A percentile compares a stretch with the other conserved stretches of the same genome.
Conservation (phyloP, 2,888 invertebrate species). For the Mimachlamys varia region DNA sequence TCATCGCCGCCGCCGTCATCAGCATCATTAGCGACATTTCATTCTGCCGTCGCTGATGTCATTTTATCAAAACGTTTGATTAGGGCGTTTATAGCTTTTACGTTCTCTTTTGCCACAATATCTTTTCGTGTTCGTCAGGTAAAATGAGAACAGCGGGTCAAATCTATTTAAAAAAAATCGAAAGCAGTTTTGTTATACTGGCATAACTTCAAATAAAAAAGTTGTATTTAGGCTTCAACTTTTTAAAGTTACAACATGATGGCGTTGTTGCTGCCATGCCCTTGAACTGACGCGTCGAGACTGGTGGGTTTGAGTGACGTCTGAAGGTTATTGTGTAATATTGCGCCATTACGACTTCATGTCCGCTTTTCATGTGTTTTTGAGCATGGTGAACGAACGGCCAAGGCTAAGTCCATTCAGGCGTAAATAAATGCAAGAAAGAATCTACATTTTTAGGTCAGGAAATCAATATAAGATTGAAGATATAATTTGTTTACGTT, state of each 20-base stretch:
- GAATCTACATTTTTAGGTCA: not conserved
- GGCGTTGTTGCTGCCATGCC: not conserved
- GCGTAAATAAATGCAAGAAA: not conserved
- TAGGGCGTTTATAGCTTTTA: too few species aligned
- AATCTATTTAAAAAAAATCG: not conserved
- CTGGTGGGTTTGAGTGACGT: not conserved
- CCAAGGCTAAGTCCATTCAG: not conserved
- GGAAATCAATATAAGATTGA: not conserved
- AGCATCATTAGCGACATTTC: too few species aligned
- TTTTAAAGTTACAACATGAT: not conserved
- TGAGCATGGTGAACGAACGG: not conserved
- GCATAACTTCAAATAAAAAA: constrained; percentile 1
- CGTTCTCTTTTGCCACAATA: too few species aligned
- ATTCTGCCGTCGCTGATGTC: too few species aligned
- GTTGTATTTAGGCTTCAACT: not conserved
- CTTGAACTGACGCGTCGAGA: constrained; percentile 1
- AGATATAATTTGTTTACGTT: too few species aligned
- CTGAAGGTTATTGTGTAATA: not conserved
- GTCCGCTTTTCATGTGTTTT: not conserved
- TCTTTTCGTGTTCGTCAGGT: not conserved
- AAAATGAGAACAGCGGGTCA: not conserved
- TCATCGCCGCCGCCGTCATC: too few species aligned
- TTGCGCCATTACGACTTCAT: not conserved
- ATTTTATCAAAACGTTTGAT: too few species aligned
- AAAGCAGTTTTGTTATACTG: not conserved